Conservation (phyloP, 2,888 invertebrate species). For the Erebia epiphron region DNA sequence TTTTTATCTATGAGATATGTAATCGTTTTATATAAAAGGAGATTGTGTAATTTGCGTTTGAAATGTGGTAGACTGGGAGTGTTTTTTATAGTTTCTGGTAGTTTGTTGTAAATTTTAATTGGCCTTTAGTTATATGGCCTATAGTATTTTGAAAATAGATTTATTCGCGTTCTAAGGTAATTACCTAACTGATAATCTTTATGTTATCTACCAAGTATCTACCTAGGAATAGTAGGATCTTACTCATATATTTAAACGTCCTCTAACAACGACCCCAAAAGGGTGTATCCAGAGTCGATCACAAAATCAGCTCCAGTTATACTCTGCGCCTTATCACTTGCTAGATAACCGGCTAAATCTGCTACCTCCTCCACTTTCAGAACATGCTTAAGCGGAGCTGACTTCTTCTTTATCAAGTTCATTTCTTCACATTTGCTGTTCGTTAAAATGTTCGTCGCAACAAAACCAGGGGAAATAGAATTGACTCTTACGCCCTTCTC, state of each 20-base stretch:
- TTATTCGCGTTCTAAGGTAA: too few relatives aligned
- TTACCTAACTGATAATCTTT: too few relatives aligned
- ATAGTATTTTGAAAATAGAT: too few relatives aligned
- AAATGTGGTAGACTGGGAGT: too few relatives aligned
- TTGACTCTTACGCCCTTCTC: constrained; percentile 85
- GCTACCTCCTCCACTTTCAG: constrained; percentile 50
- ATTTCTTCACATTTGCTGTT: constrained; percentile 37
- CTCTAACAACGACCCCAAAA: constrained; percentile 11
- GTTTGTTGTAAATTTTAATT: too few relatives aligned
- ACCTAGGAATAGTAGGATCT: too few relatives aligned
- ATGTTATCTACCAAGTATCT: too few relatives aligned
- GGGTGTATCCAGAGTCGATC: constrained; percentile 28
- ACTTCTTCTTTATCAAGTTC: neutral
- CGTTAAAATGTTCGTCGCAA: constrained; percentile 61
- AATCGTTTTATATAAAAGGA: too few relatives aligned
- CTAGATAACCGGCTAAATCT: constrained; percentile 52
- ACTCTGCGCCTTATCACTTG: constrained; percentile 54
- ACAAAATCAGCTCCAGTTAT: constrained; percentile 51
- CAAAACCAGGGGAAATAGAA: constrained; percentile 87
- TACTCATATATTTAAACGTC: constrained; percentile 36
- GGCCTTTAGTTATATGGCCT: too few relatives aligned
- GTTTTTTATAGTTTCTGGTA: too few relatives aligned
- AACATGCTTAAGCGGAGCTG: constrained; percentile 42
- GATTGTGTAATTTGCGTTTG: too few relatives aligned
- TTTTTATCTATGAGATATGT: too few relatives aligned